Conservation (phyloP, 2,113 vertebrate species). For the Motacilla tschutschensis region DNA sequence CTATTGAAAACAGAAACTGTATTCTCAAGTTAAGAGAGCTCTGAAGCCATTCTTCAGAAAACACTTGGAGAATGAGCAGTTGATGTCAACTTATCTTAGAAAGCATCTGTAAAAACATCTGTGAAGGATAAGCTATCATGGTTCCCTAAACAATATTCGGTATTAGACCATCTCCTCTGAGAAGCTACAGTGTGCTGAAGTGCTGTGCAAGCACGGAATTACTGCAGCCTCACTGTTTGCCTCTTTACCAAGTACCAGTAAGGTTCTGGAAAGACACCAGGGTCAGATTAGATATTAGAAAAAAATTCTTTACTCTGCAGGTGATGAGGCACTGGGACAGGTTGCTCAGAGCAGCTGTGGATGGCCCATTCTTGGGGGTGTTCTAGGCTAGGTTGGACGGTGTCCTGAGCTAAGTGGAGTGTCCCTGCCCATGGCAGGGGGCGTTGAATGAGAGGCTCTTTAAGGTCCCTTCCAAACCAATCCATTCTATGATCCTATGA, state of each 20-base stretch:
- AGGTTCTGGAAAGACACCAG: not conserved
- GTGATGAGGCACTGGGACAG: not conserved
- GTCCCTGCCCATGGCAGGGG: not conserved
- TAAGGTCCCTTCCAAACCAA: not conserved
- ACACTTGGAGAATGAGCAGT: not conserved
- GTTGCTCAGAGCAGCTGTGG: not conserved
- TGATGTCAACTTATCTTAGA: not conserved
- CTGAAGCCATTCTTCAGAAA: not conserved
- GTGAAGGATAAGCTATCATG: not conserved
- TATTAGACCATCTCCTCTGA: not conserved
- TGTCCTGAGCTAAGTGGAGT: not conserved
- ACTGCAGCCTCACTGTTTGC: not conserved
- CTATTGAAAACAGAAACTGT: not conserved
- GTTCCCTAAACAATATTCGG: not conserved
- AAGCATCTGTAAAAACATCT: not conserved
- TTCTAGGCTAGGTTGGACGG: not conserved
- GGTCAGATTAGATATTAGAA: not conserved
- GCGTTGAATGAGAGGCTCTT: accelerated
- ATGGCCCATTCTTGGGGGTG: not conserved
- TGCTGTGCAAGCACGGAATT: not conserved
- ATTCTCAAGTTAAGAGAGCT: not conserved
- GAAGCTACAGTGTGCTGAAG: not conserved
- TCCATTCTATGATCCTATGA: not conserved
- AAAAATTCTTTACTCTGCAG: not conserved
- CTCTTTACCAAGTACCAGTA: not conserved